A percentile compares a stretch with the other conserved stretches of the same genome.
Evolutionary conservation across 2,888 invertebrate species (phyloP).

Genomic region (Drosophila incognita): DNA sequence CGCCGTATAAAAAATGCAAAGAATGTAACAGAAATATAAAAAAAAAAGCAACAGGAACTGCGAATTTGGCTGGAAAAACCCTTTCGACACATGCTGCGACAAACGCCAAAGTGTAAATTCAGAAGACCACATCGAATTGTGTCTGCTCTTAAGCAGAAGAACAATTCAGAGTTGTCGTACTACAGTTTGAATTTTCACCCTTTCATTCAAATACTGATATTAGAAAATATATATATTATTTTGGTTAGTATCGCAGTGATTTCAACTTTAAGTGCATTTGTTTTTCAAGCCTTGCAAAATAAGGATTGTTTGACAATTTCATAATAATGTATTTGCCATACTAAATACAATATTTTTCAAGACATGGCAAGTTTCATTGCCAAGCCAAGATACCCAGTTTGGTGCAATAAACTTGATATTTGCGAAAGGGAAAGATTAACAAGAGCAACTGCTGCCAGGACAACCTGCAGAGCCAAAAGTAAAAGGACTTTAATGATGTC

Average conservation of each 20-base stretch:
- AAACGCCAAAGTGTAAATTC: conserved; percentile 16
- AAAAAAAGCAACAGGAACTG: conserved; percentile 36
- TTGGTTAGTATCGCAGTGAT: background rate
- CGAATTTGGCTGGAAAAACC: conserved; percentile 32
- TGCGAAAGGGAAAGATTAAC: conserved; percentile 14
- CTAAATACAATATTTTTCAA: background rate
- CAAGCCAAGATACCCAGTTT: background rate
- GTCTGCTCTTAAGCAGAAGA: conserved; percentile 14
- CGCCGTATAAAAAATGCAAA: conserved; percentile 57
- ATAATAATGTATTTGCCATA: background rate
- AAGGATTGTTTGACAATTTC: background rate
- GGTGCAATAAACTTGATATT: conserved; percentile 3
- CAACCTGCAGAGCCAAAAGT: conserved; percentile 4
- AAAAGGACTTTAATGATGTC: conserved; percentile 14
- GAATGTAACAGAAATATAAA: conserved; percentile 32
- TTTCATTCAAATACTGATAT: background rate
- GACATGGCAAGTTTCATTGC: background rate
- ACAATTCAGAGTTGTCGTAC: background rate
- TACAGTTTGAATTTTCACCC: background rate
- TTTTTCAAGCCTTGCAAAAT: background rate
- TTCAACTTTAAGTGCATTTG: background rate
- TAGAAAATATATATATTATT: background rate
- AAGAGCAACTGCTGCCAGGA: conserved; percentile 23
- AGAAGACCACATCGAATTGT: conserved; percentile 11
- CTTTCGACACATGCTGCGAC: conserved; percentile 57